Evolutionary conservation across 2,888 invertebrate genomes (phyloP).

Genomic region (Caenorhabditis doughertyi): DNA sequence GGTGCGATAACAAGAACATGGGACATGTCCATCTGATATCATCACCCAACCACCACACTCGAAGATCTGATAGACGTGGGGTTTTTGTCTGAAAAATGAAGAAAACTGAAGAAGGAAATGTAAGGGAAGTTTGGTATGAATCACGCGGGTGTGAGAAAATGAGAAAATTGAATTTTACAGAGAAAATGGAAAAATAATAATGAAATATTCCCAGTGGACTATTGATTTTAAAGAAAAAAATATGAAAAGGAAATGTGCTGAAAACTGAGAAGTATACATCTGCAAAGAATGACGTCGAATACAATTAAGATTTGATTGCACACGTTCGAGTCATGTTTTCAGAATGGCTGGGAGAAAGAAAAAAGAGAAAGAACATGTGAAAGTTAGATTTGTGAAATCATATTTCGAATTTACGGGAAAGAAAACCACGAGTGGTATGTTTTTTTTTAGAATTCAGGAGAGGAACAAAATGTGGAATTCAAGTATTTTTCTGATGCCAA

Average conservation of each 20-base stretch:
- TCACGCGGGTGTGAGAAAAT: neutral
- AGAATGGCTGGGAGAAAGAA: neutral
- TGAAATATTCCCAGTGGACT: no score
- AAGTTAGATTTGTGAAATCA: neutral
- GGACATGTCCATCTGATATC: slow-evolving; percentile 58
- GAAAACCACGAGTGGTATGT: neutral
- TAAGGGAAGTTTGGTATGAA: neutral
- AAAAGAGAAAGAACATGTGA: slow-evolving; percentile 6
- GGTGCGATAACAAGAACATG: slow-evolving; percentile 63
- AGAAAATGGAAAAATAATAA: no score
- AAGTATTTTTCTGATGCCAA: no score
- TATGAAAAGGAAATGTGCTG: neutral
- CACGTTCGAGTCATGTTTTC: slow-evolving; percentile 3
- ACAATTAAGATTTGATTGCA: slow-evolving; percentile 2
- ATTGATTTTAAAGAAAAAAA: neutral
- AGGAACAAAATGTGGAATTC: neutral
- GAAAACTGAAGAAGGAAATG: neutral
- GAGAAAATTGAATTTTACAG: neutral
- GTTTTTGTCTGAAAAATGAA: slow-evolving; percentile 25
- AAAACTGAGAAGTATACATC: neutral
- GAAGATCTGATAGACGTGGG: no score
- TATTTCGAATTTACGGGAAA: neutral
- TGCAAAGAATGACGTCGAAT: slow-evolving; percentile 9
- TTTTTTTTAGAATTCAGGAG: no score
- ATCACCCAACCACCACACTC: slow-evolving; percentile 20